Conservation (phyloP, 92 coral and sea anemone genomes). For the Epizoanthus rinbou region DNA sequence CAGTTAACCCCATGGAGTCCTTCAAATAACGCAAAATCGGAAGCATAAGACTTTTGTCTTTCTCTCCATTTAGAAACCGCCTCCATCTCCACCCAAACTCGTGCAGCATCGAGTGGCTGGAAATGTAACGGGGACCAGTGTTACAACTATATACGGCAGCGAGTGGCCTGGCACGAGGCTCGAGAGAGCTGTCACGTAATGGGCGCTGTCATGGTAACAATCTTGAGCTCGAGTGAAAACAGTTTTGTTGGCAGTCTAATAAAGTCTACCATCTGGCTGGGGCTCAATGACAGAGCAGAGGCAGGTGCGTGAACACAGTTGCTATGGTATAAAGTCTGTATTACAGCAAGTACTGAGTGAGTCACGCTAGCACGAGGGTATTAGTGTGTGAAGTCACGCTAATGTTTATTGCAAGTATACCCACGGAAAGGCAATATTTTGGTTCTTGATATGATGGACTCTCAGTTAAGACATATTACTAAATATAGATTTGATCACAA, state of each 20-base stretch:
- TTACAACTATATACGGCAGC: conserved; percentile 64
- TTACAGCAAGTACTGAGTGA: neutral
- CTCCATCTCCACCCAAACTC: neutral
- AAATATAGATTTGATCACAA: no score
- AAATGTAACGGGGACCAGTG: conserved; percentile 71
- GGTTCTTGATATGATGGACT: no score
- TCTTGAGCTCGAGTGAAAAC: conserved; percentile 62
- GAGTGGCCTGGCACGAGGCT: conserved; percentile 87
- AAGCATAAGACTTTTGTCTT: no score
- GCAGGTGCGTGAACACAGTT: conserved; percentile 65
- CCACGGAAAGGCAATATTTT: no score
- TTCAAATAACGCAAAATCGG: no score
- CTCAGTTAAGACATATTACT: no score
- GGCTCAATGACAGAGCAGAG: conserved; percentile 94
- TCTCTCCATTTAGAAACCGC: neutral
- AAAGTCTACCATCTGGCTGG: conserved; percentile 79
- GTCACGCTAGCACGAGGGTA: neutral
- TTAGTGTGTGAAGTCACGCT: no score
- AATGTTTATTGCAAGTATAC: neutral
- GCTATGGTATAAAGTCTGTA: neutral
- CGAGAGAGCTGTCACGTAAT: conserved; percentile 61
- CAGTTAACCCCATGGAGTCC: no score
- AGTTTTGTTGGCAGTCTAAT: conserved; percentile 61
- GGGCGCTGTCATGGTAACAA: conserved; percentile 69
- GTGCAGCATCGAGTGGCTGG: conserved; percentile 62